Percentiles rank a stretch among this genome's conserved stretches.
These are phyloP conservation scores for Megalops atlanticus DNA, from an alignment of 2,113 vertebrate species.

Conservation along the genomic window DNA sequence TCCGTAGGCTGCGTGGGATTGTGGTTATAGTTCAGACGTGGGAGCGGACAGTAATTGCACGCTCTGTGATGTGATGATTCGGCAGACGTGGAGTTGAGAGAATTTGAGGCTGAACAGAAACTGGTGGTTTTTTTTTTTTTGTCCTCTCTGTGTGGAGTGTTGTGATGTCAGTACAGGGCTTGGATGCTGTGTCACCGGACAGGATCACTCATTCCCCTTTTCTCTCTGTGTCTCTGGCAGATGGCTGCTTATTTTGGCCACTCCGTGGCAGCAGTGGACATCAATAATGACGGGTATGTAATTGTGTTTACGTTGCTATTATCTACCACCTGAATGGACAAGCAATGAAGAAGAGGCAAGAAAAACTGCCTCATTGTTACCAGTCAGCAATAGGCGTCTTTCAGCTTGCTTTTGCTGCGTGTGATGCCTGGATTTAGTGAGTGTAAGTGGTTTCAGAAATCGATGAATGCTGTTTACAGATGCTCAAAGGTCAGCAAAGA, in stretches of 20 bases:
- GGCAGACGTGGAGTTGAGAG: not conserved
- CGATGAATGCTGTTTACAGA: not conserved
- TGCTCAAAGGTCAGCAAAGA: not conserved
- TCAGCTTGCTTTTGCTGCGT: not conserved
- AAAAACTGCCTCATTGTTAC: not conserved
- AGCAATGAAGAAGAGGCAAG: not conserved
- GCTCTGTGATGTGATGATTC: not conserved
- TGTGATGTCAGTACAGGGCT: not conserved
- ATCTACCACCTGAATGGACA: not conserved
- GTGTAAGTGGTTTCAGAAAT: not conserved
- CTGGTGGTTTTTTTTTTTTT: not conserved
- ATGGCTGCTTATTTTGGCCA: constrained; percentile 86
- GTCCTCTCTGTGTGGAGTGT: not conserved
- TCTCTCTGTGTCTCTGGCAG: constrained; percentile 53
- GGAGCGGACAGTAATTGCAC: not conserved
- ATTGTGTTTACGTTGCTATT: not conserved
- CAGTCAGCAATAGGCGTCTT: not conserved
- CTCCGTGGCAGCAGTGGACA: constrained; percentile 77
- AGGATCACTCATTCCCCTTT: not conserved
- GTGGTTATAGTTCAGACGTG: not conserved
- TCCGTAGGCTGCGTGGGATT: not conserved
- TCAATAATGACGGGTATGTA: constrained; percentile 74
- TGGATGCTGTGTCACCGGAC: not conserved
- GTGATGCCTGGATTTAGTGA: not conserved
- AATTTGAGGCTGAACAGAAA: not conserved